Base-by-base conservation (phyloP, 2,888 invertebrate genomes). In the Patella ulyssiponensis region DNA sequence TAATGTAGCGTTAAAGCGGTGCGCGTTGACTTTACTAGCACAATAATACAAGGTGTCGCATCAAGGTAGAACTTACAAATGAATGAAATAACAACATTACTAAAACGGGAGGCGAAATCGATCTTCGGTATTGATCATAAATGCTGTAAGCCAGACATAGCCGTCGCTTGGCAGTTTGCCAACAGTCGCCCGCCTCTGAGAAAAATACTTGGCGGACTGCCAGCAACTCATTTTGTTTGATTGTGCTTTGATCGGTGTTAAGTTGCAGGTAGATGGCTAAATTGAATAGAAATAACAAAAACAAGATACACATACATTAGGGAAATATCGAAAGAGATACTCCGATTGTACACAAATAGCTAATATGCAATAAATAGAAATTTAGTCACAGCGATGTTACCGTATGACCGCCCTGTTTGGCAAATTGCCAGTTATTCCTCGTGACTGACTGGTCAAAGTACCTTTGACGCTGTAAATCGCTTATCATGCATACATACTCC, bases 121-220 rank as follows among this genome's bases (percentile, higher is more conserved):
- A 44, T 27, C 11, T 17, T 17, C 51, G 12, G 33, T 64, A 74
- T 74, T 69, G 74, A 74, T 69, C 64, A 51, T 11, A 17, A 52
- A n/a, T 11, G 17, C 73, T 73, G 44, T 44, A 58, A 54, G 56
- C 74, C 74, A 74, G 74, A 74, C 74, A 74, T 51, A 69, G 64
- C 58, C 64, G 74, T 74, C 74, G 74, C 74, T 69, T 74, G 74
- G 74, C 74, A 74, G 74, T 51, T n/a, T 64, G 74, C 74, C 74
- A 74, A 74, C 11, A 69, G 33, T 74, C 51, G 58, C 74, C 69
- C 64, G 74, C 74, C 58, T 52, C 23, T 9, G 14, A 64, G 64
- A 64, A 44, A 33, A 9, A 64, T 64, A 23, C 64, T 64, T 64
- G 64, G 64, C 64, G 1, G 1, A 4, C 15, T 64, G 71, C 52